Percentiles rank a stretch among this genome's conserved stretches.
Conservation (phyloP, 2,797 vertebrate genomes). For the Bradypodion pumilum region DNA sequence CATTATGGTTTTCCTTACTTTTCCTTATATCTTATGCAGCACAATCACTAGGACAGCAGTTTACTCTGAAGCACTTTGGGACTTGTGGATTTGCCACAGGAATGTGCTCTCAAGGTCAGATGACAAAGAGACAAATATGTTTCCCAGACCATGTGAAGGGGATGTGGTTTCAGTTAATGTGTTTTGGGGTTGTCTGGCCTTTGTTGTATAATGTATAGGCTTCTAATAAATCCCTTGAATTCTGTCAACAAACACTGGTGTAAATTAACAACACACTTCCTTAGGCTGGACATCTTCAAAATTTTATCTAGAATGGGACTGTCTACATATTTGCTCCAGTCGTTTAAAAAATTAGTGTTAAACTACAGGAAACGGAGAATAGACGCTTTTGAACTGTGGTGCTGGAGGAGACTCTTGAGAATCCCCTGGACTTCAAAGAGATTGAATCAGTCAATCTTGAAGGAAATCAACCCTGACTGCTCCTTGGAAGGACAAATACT, state of each 20-base stretch:
- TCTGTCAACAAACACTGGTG: not conserved
- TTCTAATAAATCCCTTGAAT: not conserved
- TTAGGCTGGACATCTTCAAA: not conserved
- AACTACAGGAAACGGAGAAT: too few species aligned
- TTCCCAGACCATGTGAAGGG: not conserved
- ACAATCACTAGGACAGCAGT: not conserved
- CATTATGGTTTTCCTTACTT: not conserved
- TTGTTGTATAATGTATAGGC: conserved; percentile 1
- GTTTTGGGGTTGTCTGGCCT: not conserved
- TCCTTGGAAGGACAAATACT: too few species aligned
- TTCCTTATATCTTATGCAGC: too few species aligned
- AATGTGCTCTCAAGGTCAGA: conserved; percentile 20
- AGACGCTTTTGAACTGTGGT: too few species aligned
- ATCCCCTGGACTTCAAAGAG: too few species aligned
- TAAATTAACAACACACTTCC: not conserved
- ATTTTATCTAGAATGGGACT: not conserved
- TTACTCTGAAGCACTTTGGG: not conserved
- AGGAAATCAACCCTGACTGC: too few species aligned
- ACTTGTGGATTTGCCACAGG: not conserved
- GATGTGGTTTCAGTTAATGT: conserved; percentile 3
- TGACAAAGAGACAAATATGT: conserved; percentile 14
- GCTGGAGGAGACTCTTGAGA: too few species aligned
- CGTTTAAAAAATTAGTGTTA: not conserved
- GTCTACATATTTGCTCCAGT: not conserved
- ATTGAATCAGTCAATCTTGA: too few species aligned